phyloP scores from a whole-genome alignment of 1,140 invertebrate genomes.

The Nasonia longicornis region DNA sequence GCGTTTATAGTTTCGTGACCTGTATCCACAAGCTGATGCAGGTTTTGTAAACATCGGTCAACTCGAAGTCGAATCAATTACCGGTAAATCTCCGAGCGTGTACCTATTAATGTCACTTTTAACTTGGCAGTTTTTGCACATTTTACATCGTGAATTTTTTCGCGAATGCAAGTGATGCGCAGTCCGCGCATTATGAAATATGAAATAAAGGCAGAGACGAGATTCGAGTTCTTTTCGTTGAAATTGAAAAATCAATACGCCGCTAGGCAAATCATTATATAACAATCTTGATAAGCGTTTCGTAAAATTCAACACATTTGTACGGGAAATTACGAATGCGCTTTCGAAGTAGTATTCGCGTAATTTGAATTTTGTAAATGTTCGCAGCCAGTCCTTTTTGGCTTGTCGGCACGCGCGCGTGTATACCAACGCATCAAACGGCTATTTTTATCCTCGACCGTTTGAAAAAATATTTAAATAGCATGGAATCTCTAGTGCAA shows the following conservation, averaged over 20 bases:
- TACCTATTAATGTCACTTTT: conserved; percentile 3
- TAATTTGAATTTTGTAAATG: not conserved
- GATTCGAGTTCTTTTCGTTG: not conserved
- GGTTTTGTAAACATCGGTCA: not conserved
- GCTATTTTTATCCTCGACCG: not conserved
- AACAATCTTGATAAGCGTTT: conserved; percentile 16
- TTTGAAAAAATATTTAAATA: not conserved
- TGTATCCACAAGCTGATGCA: too few relatives aligned
- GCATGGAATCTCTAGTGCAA: conserved; percentile 12
- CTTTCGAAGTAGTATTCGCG: not conserved
- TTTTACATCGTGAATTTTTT: too few relatives aligned
- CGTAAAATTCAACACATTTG: not conserved
- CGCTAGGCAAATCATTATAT: conserved; percentile 9
- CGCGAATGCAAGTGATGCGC: not conserved
- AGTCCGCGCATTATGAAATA: conserved; percentile 7
- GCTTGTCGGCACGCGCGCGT: not conserved
- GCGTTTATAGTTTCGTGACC: not conserved
- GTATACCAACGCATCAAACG: not conserved
- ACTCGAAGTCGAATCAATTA: not conserved
- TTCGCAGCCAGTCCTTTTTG: not conserved
- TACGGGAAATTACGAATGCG: conserved; percentile 8
- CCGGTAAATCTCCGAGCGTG: conserved; percentile 1
- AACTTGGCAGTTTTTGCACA: not conserved
- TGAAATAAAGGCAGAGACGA: not conserved
- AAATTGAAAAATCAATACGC: not conserved